Percentiles rank a stretch among this genome's conserved stretches.
Conservation (phyloP, 2,113 vertebrate genomes). For the Dasyprocta punctata region DNA sequence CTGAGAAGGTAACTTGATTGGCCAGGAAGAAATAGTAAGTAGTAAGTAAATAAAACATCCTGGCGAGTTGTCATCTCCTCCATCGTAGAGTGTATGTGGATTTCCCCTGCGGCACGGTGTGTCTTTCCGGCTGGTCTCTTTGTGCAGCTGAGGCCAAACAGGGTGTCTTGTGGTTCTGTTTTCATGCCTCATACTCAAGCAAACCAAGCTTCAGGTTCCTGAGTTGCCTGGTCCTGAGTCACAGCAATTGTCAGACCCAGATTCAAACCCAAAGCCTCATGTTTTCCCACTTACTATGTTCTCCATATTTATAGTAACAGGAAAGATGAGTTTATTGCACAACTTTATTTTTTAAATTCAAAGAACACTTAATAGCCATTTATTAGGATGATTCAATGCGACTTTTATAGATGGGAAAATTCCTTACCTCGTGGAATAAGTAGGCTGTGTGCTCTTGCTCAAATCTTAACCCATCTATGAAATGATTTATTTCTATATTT, state of each 20-base stretch:
- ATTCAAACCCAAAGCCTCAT: not conserved
- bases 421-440: constrained; percentile 4
- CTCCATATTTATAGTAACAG: not conserved
- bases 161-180: not conserved
- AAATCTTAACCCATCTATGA: constrained; percentile 38
- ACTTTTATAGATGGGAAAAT: constrained; percentile 49
- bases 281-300: not conserved
- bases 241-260: not conserved
- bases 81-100: not conserved
- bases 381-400: not conserved
- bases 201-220: not conserved
- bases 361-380: constrained; percentile 17
- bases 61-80: not conserved
- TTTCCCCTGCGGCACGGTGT: not conserved
- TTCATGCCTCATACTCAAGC: not conserved
- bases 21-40: not conserved
- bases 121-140: not conserved
- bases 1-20: not conserved
- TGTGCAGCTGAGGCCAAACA: not conserved
- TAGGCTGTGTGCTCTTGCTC: constrained; percentile 8
- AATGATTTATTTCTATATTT: constrained; percentile 33
- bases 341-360: constrained; percentile 38
- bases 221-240: not conserved
- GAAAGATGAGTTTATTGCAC: not conserved
- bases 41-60: not conserved